A percentile compares a stretch with the other conserved stretches of the same genome.
These are phyloP conservation scores for Ictalurus furcatus DNA, from an alignment of 2,113 vertebrate genomes.

Conservation along the genomic window DNA sequence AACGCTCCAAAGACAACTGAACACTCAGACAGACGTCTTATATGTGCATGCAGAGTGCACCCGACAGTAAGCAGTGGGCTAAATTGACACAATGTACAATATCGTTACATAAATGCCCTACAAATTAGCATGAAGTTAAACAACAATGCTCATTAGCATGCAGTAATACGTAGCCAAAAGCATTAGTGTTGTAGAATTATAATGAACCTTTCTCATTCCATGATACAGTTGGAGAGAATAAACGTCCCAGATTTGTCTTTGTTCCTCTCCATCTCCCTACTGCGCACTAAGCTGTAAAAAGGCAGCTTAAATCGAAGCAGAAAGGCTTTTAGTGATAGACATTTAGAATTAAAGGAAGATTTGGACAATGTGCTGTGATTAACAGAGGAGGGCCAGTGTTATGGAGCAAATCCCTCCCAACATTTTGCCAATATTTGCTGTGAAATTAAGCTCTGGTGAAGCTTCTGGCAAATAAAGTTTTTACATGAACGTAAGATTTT, in stretches of 20 bases:
- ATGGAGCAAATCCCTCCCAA: conserved; percentile 73
- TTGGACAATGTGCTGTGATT: conserved; percentile 73
- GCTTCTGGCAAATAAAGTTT: conserved; percentile 56
- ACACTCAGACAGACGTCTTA: neutral
- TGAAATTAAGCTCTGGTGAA: conserved; percentile 65
- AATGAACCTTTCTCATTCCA: conserved; percentile 29
- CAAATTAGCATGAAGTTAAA: conserved; percentile 28
- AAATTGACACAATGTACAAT: neutral
- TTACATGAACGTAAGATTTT: neutral
- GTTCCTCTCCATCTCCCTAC: conserved; percentile 4
- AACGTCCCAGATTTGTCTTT: conserved; percentile 32
- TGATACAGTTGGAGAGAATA: neutral
- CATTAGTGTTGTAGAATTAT: conserved; percentile 18
- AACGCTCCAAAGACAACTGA: neutral
- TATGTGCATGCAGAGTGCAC: neutral
- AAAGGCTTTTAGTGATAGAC: conserved; percentile 58
- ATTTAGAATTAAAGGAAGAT: conserved; percentile 75
- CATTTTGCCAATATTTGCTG: conserved; percentile 71
- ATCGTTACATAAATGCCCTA: conserved; percentile 30
- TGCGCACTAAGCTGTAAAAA: conserved; percentile 5
- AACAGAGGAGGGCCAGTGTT: conserved; percentile 70
- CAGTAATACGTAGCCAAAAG: conserved; percentile 30
- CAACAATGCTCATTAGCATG: conserved; percentile 34
- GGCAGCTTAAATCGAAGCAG: conserved; percentile 35
- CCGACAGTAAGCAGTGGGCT: neutral